These are phyloP conservation scores for Hemicrepidius hirtus DNA, from an alignment of 2,888 invertebrate species.

Conservation along the genomic window DNA sequence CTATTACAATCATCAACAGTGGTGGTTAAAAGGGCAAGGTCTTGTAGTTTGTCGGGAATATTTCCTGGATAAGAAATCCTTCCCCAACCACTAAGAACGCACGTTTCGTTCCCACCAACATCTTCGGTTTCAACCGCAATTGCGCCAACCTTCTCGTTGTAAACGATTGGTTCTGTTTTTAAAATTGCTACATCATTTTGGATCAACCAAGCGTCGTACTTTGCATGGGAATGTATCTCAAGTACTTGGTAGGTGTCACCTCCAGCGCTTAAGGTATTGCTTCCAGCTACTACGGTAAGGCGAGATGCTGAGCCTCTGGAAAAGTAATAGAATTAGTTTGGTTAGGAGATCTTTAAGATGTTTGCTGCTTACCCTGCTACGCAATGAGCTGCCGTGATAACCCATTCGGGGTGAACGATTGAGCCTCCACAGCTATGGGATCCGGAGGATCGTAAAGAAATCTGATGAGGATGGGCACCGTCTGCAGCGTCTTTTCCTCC, in stretches of 20 bases:
- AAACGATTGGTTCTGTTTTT: conserved; percentile 39
- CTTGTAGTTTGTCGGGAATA: conserved; percentile 73
- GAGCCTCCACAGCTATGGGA: conserved; percentile 78
- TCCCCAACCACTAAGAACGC: conserved; percentile 52
- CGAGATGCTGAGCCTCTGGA: background rate
- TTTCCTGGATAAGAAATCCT: conserved; percentile 49
- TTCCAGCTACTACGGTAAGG: conserved; percentile 58
- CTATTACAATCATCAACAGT: conserved; percentile 66
- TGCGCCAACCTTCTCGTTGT: conserved; percentile 48
- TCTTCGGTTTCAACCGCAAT: conserved; percentile 17
- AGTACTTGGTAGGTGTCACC: conserved; percentile 57
- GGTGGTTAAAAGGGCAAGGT: conserved; percentile 73
- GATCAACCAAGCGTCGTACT: conserved; percentile 42
- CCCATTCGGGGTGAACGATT: conserved; percentile 73
- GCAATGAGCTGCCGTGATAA: conserved; percentile 59
- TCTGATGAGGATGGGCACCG: conserved; percentile 14
- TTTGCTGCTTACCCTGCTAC: conserved; percentile 52
- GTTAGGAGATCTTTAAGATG: no score
- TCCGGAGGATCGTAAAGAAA: background rate
- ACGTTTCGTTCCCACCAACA: conserved; percentile 34
- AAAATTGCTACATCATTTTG: conserved; percentile 56
- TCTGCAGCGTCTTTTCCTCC: conserved; percentile 8
- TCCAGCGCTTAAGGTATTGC: conserved; percentile 1
- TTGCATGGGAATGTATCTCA: conserved; percentile 56
- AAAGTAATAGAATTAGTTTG: background rate